Conservation (phyloP, 2,797 vertebrate genomes). For the Schizothorax lantsangensis region DNA sequence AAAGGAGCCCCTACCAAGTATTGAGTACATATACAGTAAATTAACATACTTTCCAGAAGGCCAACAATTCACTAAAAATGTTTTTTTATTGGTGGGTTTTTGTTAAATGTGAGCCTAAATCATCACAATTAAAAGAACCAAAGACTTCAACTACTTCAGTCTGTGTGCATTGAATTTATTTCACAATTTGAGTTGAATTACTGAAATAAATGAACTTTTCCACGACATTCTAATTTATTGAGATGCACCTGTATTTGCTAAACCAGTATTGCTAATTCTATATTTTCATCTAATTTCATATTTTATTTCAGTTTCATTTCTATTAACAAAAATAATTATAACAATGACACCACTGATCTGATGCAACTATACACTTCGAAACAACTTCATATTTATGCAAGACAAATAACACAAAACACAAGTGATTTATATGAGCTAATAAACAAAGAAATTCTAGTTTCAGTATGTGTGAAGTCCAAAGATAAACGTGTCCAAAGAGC, state of each 20-base stretch:
- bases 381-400: background rate
- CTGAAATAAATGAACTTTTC: no score
- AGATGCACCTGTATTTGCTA: background rate
- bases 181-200: no score
- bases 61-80: no score
- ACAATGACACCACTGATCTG: background rate
- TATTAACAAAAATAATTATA: background rate
- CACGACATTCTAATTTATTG: no score
- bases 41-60: no score
- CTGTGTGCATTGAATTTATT: no score
- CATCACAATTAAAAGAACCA: no score
- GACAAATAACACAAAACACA: background rate
- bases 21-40: no score
- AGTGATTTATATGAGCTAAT: background rate
- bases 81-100: no score
- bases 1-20: no score
- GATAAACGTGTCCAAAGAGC: background rate
- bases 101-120: no score
- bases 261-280: background rate
- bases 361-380: background rate
- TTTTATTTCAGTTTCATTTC: background rate
- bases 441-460: background rate
- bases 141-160: no score
- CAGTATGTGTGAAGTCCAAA: background rate
- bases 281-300: background rate